Base-by-base conservation (phyloP, 2,797 vertebrate genomes). In the Hybognathus amarus region DNA sequence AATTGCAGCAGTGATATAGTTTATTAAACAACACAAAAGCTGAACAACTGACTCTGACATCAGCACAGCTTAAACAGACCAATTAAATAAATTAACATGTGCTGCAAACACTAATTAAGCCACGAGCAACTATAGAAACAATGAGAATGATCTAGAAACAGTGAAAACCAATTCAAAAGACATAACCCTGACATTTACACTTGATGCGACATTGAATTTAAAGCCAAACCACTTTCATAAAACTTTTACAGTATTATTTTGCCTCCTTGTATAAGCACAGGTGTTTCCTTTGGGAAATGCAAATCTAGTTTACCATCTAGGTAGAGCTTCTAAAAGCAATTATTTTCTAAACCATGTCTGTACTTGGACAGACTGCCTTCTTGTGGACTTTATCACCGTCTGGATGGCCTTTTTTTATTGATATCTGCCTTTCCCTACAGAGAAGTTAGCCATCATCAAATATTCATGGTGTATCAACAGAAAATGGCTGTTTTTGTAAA, bases 401-500 rank as follows among this genome's bases (percentile, higher is more conserved):
- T 82, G 45, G 63, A 86, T 79, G 73, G 33, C 77, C 86, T 86
- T 61, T 89, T n/a, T 75, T 80, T 61, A 90, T 88, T 90, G 88
- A 91, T 92, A 91, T 91, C 89, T 86, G 77, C 80, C 78, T 89
- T 85, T 87, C 88, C 89, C 87, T 90, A 91, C 89, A 91, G 33
- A 90, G 88, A 91, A 91, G 85, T 89, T 91, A 89, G 89, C 90
- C 89, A 87, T 87, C 91, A 93, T 95, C 85, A 93, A 94, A 93
- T 91, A 94, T 94, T 91, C 89, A 95, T 94, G 88, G 87, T 90
- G 89, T 90, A 93, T 91, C 91, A 93, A 93, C 90, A 93, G 89
- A 93, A 91, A 93, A 93, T 93, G 92, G 91, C 88, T 76, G 82
- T 87, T 91, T 90, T 89, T 91, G 90, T 93, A 91, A 93, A 87